Base-by-base conservation (phyloP, 2,113 vertebrate genomes). In the Cololabis saira region DNA sequence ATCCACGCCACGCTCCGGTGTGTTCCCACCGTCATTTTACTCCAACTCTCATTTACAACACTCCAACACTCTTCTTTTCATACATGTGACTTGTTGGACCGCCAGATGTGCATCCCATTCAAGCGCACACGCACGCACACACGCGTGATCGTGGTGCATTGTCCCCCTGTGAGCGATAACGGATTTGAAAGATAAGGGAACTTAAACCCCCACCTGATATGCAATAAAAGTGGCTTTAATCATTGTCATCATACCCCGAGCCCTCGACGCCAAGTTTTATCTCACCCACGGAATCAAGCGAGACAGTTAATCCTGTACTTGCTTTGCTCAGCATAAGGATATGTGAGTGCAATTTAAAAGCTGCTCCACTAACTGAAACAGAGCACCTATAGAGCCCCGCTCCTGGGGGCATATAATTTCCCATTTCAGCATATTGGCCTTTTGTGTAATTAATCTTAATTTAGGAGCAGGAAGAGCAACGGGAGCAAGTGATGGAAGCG, bases 401-500 rank as follows among this genome's bases (percentile, higher is more conserved):
- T 81, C 71, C 64, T 56, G 45, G 72, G 78, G 77, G 80, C 78
- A 74, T 76, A 81, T 85, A 47, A 81, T 84, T 90, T 86, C 81
- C 87, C 67, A 68, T 81, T 84, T 74, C 81, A 79, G 80, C 86
- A 73, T 75, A 81, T 81, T 64, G 83, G 68, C 52, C 81, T 59
- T 54, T 71, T 76, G 30, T 66, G 82, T 88, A 90, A 92, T 89
- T 89, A 87, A 90, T 90, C 82, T 76, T 85, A 89, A 89, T 91
- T 90, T 65, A 40, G 52, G 70, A 40, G 49, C 64, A 71, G 61
- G 61, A 67, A 59, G 63, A 71, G 75, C 56, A 61, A 61, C 27
- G 58, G 51, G 62, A 63, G 58, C 54, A 64, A 59, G 72, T 59
- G 62, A 50, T 66, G 64, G 41, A 56, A 30, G 76, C 64, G 69